Evolutionary conservation across 2,797 vertebrate species (phyloP).

Genomic region (Australoheros facetus): DNA sequence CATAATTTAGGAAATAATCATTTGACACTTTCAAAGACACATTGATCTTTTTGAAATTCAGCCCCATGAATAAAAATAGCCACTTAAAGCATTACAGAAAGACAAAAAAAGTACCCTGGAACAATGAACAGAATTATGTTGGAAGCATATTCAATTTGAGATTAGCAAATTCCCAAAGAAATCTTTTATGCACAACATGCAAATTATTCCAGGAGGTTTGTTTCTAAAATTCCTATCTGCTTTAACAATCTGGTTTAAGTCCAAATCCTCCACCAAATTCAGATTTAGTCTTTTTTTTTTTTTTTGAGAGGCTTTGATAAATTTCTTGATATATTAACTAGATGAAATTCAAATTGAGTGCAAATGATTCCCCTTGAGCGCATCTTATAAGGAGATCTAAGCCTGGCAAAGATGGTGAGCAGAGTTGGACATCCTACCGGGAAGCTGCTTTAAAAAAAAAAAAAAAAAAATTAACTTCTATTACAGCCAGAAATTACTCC

Average conservation of each 20-base stretch:
- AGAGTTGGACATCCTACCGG: slow-evolving; percentile 26
- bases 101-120: slow-evolving; percentile 28
- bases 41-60: slow-evolving; percentile 38
- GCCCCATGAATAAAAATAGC: slow-evolving; percentile 49
- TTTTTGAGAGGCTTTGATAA: slow-evolving; percentile 40
- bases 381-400: slow-evolving; percentile 48
- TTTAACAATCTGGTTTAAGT: slow-evolving; percentile 62
- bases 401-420: slow-evolving; percentile 37
- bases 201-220: slow-evolving; percentile 65
- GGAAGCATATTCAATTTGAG: slow-evolving; percentile 60
- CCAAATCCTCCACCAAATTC: slow-evolving; percentile 48
- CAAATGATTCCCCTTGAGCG: slow-evolving; percentile 55
- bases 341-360: slow-evolving; percentile 52
- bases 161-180: slow-evolving; percentile 64
- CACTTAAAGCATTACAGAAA: slow-evolving; percentile 24
- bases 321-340: slow-evolving; percentile 56
- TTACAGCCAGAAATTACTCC: neutral
- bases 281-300: slow-evolving; percentile 45
- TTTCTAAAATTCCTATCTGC: slow-evolving; percentile 66
- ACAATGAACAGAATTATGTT: slow-evolving; percentile 60
- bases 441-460: neutral
- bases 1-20: slow-evolving; percentile 54
- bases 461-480: neutral
- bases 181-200: slow-evolving; percentile 60
- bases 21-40: slow-evolving; percentile 32